phyloP scores from a whole-genome alignment of 2,113 vertebrate species.

The Scytalopus superciliaris region DNA sequence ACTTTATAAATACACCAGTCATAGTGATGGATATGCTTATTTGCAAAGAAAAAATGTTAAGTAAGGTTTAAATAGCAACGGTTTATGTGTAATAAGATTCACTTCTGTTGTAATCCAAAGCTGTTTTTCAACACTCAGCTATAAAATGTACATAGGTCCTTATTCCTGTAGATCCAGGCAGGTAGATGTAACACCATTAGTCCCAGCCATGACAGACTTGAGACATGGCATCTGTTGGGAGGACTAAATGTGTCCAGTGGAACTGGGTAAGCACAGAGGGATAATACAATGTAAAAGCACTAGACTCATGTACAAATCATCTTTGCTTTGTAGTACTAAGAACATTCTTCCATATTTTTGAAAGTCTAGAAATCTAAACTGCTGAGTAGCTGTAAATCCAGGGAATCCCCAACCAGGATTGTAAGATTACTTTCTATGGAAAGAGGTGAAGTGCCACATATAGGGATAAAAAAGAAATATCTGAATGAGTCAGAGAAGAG shows the following conservation, averaged over 20 bases:
- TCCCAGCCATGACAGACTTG: not conserved
- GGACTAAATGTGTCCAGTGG: not conserved
- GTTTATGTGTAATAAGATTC: not conserved
- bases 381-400: not conserved
- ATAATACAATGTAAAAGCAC: not conserved
- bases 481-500: not conserved
- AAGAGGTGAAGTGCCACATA: not conserved
- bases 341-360: not conserved
- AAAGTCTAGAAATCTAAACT: not conserved
- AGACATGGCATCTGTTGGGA: not conserved
- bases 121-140: not conserved
- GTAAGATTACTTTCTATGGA: not conserved
- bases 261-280: not conserved
- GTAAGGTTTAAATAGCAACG: not conserved
- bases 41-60: not conserved
- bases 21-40: not conserved
- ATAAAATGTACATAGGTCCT: not conserved
- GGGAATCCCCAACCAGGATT: not conserved
- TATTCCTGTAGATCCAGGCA: not conserved
- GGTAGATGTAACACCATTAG: not conserved
- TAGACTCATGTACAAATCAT: not conserved
- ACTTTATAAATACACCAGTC: not conserved
- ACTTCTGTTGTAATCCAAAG: not conserved
- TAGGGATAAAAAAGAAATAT: not conserved
- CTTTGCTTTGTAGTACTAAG: not conserved